Conservation (phyloP, 2,797 vertebrate genomes). For the Okamejei kenojei region DNA sequence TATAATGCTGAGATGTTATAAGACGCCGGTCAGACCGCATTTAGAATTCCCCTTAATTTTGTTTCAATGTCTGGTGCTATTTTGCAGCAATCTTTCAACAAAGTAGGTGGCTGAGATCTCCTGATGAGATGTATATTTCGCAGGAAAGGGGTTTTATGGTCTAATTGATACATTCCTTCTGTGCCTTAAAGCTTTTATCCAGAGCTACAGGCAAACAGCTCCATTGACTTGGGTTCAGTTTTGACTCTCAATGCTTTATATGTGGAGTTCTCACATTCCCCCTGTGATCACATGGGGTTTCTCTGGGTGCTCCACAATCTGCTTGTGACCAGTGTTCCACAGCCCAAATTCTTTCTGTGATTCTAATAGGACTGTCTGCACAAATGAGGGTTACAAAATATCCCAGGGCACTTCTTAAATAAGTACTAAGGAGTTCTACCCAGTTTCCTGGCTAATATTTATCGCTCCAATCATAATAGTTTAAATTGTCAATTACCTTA, state of each 20-base stretch:
- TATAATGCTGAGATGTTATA: no score
- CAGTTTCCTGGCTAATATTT: not conserved
- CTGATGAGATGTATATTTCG: not conserved
- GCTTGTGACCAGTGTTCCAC: not conserved
- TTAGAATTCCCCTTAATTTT: not conserved
- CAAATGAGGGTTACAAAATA: not conserved
- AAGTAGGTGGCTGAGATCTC: not conserved
- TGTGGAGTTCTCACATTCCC: no score
- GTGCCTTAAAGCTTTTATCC: not conserved
- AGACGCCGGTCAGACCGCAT: no score
- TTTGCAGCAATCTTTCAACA: not conserved
- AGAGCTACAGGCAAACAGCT: not conserved
- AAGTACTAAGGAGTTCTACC: not conserved
- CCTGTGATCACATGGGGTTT: no score
- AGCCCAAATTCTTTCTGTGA: not conserved
- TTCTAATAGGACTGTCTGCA: not conserved
- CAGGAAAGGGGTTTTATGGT: not conserved
- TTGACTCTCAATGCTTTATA: no score
- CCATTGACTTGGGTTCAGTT: no score
- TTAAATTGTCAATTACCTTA: not conserved
- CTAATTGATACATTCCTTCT: not conserved
- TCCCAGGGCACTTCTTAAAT: not conserved
- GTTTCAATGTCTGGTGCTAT: not conserved
- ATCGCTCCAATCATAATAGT: not conserved
- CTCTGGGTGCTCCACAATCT: no score